Evolutionary conservation across 2,888 invertebrate species (phyloP).

Genomic region (Drosophila formosana): DNA sequence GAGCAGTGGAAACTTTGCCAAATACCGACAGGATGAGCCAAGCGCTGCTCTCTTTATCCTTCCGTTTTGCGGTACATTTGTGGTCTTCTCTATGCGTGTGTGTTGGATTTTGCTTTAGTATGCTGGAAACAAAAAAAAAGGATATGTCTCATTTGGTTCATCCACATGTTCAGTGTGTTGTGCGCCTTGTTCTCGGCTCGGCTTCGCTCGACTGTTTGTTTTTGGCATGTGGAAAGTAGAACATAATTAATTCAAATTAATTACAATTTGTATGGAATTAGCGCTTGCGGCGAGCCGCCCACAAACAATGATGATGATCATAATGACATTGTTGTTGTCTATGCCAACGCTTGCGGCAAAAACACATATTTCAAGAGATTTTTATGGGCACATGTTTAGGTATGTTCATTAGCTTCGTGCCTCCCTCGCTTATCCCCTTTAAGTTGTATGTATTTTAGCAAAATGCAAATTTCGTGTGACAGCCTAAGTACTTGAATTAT

Average conservation of each 20-base stretch:
- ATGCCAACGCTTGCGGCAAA: constrained; percentile 35
- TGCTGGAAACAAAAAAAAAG: constrained; percentile 47
- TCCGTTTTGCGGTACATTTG: constrained; percentile 61
- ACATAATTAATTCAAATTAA: constrained; percentile 83
- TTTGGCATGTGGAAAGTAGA: constrained; percentile 74
- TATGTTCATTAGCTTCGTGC: constrained; percentile 12
- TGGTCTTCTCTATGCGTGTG: constrained; percentile 23
- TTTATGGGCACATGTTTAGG: constrained; percentile 43
- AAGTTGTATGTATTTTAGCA: constrained; percentile 27
- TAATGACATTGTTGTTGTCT: constrained; percentile 32
- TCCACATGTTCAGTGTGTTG: constrained; percentile 43
- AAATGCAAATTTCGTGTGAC: constrained; percentile 43
- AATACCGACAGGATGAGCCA: constrained; percentile 25
- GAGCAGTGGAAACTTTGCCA: constrained; percentile 35
- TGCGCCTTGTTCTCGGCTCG: constrained; percentile 4
- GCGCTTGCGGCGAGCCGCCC: constrained; percentile 68
- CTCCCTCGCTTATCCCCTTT: constrained; percentile 6
- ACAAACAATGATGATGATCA: constrained; percentile 33
- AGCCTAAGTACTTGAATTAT: constrained; percentile 42
- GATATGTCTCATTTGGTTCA: constrained; percentile 41
- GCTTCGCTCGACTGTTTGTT: constrained; percentile 55
- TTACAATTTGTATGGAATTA: constrained; percentile 81
- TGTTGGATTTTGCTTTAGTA: constrained; percentile 30
- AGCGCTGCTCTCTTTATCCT: constrained; percentile 48
- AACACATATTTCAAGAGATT: constrained; percentile 50